phyloP scores from a whole-genome alignment of 2,113 vertebrate species.

The Oreotrochilus melanogaster region DNA sequence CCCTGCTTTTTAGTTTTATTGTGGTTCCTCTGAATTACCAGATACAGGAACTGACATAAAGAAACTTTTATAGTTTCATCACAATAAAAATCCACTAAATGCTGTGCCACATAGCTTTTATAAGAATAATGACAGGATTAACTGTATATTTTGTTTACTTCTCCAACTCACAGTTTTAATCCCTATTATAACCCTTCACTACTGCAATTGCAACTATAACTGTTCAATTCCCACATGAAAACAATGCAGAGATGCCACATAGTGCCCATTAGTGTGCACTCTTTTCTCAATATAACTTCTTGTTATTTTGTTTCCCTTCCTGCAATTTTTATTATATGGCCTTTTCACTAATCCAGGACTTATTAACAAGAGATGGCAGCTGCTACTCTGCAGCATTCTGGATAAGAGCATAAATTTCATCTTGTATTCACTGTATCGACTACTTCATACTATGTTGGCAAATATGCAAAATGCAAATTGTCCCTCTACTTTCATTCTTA shows the following conservation, averaged over 20 bases:
- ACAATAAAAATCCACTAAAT: neutral
- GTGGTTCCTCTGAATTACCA: neutral
- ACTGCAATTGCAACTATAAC: neutral
- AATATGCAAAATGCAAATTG: neutral
- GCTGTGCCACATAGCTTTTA: neutral
- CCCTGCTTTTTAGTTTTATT: neutral
- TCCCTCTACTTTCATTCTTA: neutral
- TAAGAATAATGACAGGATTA: neutral
- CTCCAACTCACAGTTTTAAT: neutral
- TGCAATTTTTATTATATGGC: neutral
- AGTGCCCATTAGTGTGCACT: neutral
- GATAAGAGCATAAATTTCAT: neutral
- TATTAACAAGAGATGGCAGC: neutral
- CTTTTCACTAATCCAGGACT: slow-evolving; percentile 1
- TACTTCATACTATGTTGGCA: neutral
- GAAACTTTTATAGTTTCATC: neutral
- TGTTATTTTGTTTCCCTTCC: neutral
- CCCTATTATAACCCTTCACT: neutral
- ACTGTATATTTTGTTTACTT: neutral
- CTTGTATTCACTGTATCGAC: neutral
- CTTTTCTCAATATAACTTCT: neutral
- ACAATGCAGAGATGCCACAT: accelerated
- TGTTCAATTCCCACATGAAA: neutral
- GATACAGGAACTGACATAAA: neutral
- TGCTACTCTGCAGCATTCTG: neutral